phyloP scores from a whole-genome alignment of 2,888 invertebrate species.

The Apamea epomidion region DNA sequence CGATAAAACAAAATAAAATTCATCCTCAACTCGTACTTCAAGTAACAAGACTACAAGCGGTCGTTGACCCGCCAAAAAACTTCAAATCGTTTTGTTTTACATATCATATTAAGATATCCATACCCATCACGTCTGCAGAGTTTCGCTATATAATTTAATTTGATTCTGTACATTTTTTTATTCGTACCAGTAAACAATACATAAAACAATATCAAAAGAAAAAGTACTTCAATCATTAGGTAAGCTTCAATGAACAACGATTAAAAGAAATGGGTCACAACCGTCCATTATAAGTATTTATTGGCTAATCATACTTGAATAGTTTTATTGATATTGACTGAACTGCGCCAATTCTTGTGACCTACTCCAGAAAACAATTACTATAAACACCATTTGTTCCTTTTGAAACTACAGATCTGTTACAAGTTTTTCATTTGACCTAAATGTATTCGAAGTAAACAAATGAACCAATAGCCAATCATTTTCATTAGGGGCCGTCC shows the following conservation, averaged over 20 bases:
- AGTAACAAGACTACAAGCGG: too few relatives aligned
- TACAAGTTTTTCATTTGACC: conserved; percentile 15
- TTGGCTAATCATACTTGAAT: conserved; percentile 10
- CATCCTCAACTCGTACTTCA: too few relatives aligned
- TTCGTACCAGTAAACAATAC: not conserved
- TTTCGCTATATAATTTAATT: too few relatives aligned
- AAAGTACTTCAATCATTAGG: conserved; percentile 8
- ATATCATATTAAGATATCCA: too few relatives aligned
- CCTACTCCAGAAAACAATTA: conserved; percentile 32
- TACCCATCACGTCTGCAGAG: too few relatives aligned
- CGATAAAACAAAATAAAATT: too few relatives aligned
- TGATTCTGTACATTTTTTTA: too few relatives aligned
- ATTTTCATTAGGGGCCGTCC: not conserved
- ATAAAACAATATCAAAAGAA: not conserved
- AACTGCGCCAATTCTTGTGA: conserved; percentile 28
- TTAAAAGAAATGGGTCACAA: conserved; percentile 19
- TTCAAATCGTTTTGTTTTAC: too few relatives aligned
- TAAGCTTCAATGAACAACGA: not conserved
- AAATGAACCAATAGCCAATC: conserved; percentile 9
- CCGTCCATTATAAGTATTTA: not conserved
- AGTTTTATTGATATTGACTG: conserved; percentile 16
- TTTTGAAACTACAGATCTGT: not conserved
- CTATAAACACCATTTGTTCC: conserved; percentile 19
- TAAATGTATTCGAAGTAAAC: not conserved
- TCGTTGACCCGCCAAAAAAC: too few relatives aligned